These are phyloP conservation scores for Rhizomys pruinosus DNA, from an alignment of 2,113 vertebrate species.

Conservation along the genomic window DNA sequence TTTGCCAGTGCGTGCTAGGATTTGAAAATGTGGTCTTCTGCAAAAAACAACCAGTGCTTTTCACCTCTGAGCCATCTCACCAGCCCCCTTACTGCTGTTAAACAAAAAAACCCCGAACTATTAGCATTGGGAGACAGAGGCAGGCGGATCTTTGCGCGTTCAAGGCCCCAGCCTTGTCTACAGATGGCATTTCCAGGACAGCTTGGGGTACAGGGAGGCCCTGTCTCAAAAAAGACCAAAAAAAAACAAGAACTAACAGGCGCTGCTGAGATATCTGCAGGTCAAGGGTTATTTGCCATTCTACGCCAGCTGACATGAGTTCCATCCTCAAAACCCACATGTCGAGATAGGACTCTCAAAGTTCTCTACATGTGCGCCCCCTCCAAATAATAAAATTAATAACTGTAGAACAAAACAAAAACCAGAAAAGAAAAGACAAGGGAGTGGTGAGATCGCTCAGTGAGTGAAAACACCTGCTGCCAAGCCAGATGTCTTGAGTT, in stretches of 20 bases:
- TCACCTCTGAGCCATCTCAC: neutral
- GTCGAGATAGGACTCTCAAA: neutral
- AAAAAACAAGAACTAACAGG: neutral
- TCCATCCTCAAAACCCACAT: neutral
- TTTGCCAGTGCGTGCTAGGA: too few species aligned
- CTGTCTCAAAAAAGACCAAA: neutral
- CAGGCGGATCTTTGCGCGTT: too few species aligned
- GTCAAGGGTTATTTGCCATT: neutral
- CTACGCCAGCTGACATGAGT: too few species aligned
- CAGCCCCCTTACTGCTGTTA: too few species aligned
- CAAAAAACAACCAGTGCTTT: too few species aligned
- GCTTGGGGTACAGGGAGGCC: too few species aligned
- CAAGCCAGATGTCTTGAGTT: neutral
- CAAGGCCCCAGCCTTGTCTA: too few species aligned
- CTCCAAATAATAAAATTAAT: neutral
- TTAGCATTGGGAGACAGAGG: too few species aligned
- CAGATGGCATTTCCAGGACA: too few species aligned
- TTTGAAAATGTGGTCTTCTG: too few species aligned
- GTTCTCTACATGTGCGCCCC: neutral
- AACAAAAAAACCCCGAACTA: too few species aligned
- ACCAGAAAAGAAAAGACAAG: neutral
- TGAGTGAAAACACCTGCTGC: neutral
- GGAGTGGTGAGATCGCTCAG: neutral
- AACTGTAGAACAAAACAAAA: too few species aligned
- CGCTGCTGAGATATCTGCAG: neutral